These are phyloP conservation scores for Poicephalus meyeri DNA, from an alignment of 2,113 vertebrate species.

Conservation along the genomic window DNA sequence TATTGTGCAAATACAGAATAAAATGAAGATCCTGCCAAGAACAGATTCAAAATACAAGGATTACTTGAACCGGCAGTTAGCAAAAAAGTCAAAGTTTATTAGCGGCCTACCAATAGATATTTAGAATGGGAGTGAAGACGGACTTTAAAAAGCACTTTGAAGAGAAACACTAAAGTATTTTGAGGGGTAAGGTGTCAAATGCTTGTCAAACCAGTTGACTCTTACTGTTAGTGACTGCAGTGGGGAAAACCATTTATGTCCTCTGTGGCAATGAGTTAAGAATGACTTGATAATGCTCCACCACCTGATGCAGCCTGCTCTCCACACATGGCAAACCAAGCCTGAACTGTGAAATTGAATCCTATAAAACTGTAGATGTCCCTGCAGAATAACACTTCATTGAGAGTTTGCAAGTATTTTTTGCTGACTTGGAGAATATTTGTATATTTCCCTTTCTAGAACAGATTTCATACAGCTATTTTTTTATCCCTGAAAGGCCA, in stretches of 20 bases:
- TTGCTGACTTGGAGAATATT: slow-evolving; percentile 40
- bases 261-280: slow-evolving; percentile 23
- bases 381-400: slow-evolving; percentile 44
- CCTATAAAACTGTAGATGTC: slow-evolving; percentile 29
- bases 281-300: slow-evolving; percentile 31
- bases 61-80: background rate
- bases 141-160: background rate
- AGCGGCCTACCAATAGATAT: background rate
- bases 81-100: background rate
- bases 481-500: background rate
- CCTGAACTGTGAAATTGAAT: slow-evolving; percentile 47
- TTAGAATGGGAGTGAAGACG: background rate
- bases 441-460: slow-evolving; percentile 7
- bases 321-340: slow-evolving; percentile 24
- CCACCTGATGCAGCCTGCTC: slow-evolving; percentile 23
- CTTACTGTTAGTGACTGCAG: background rate
- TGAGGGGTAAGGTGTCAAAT: background rate
- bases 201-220: background rate
- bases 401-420: slow-evolving; percentile 32
- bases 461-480: background rate
- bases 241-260: slow-evolving; percentile 18
- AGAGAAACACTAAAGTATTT: background rate
- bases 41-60: background rate
- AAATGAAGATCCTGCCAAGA: background rate
- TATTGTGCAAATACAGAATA: background rate